Conservation (phyloP, 1,140 invertebrate species). For the Antheraea pernyi region DNA sequence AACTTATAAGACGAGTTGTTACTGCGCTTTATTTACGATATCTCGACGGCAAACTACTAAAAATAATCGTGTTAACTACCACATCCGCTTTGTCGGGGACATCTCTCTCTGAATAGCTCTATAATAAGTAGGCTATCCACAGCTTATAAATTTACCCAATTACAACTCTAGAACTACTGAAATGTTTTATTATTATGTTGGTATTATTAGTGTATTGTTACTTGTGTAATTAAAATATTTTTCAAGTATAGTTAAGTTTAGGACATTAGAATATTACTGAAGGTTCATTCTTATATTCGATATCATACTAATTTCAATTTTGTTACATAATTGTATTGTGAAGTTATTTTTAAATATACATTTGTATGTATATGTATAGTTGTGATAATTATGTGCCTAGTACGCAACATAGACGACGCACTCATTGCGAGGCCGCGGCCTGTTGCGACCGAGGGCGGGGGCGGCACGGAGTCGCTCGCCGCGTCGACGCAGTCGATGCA, state of each 20-base stretch:
- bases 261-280: neutral
- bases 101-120: slow-evolving; percentile 25
- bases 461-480: slow-evolving; percentile 17
- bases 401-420: neutral
- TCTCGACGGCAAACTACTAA: slow-evolving; percentile 35
- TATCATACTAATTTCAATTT: neutral
- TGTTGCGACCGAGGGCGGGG: slow-evolving; percentile 24
- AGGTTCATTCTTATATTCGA: neutral
- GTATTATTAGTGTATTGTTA: too few species aligned
- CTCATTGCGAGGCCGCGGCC: slow-evolving; percentile 6
- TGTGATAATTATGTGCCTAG: neutral
- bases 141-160: neutral
- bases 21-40: slow-evolving; percentile 56
- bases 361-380: slow-evolving; percentile 4
- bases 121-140: slow-evolving; percentile 1
- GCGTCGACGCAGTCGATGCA: slow-evolving; percentile 45
- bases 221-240: too few species aligned
- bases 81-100: slow-evolving; percentile 34
- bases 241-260: neutral
- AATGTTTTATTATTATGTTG: too few species aligned
- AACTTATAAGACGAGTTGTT: slow-evolving; percentile 57
- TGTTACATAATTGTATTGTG: neutral
- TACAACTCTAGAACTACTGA: neutral
- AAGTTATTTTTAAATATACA: neutral
- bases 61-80: slow-evolving; percentile 41